Percentiles rank a stretch among this genome's conserved stretches.
Evolutionary conservation across 2,113 vertebrate genomes (phyloP).

Genomic region (Pteronura brasiliensis): DNA sequence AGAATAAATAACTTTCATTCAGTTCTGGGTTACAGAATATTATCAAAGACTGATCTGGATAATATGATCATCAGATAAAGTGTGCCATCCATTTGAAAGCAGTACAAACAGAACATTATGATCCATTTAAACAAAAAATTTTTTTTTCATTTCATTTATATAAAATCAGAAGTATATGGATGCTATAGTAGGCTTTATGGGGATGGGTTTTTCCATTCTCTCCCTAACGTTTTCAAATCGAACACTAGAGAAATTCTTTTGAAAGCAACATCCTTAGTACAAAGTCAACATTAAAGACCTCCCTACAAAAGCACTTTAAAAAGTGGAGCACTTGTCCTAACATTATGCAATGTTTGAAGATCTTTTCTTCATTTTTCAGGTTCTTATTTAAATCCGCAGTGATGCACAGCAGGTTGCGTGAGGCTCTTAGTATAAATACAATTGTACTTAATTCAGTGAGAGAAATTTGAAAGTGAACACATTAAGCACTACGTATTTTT

Average conservation of each 20-base stretch:
- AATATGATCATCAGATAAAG: not conserved
- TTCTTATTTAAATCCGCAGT: constrained; percentile 7
- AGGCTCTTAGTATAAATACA: not conserved
- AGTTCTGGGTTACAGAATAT: not conserved
- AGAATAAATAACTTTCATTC: not conserved
- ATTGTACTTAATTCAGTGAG: not conserved
- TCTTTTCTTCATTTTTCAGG: not conserved
- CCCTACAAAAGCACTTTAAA: not conserved
- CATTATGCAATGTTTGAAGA: not conserved
- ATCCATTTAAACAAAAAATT: not conserved
- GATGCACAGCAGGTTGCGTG: not conserved
- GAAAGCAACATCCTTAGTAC: not conserved
- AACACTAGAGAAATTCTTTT: not conserved
- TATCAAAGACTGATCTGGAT: not conserved
- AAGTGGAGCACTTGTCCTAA: not conserved
- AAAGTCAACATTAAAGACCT: constrained; percentile 4
- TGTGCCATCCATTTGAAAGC: not conserved
- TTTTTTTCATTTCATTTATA: not conserved
- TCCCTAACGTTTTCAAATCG: not conserved
- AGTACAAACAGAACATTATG: not conserved
- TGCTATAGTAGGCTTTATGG: not conserved
- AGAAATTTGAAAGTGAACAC: constrained; percentile 32
- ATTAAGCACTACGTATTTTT: not conserved
- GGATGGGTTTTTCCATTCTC: not conserved
- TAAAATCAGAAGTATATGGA: not conserved